Evolutionary conservation across 2,888 invertebrate genomes (phyloP).

Genomic region (Trichacis sp.): DNA sequence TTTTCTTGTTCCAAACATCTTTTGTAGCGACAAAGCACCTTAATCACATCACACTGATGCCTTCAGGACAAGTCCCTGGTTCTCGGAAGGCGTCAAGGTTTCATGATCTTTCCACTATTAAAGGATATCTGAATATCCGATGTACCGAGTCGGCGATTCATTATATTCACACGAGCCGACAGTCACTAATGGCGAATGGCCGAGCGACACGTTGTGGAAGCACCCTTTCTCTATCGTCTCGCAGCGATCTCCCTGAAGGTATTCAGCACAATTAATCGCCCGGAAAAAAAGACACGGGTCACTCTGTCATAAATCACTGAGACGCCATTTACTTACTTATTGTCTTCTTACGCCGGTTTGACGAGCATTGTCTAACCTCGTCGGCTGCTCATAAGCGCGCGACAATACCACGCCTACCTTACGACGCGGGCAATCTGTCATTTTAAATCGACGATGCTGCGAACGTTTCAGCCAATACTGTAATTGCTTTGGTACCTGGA

Average conservation of each 20-base stretch:
- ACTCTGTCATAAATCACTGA: slow-evolving; percentile 52
- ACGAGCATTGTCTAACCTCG: slow-evolving; percentile 51
- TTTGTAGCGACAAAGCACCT: too few relatives aligned
- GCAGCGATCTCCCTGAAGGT: slow-evolving; percentile 44
- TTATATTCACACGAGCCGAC: slow-evolving; percentile 38
- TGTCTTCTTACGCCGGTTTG: slow-evolving; percentile 47
- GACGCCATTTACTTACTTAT: slow-evolving; percentile 37
- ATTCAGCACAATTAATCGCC: slow-evolving; percentile 58
- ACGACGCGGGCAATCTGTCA: slow-evolving; percentile 15
- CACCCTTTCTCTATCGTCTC: slow-evolving; percentile 39
- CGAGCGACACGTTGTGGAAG: slow-evolving; percentile 33
- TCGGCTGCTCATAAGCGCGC: slow-evolving; percentile 26
- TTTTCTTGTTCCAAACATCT: too few relatives aligned
- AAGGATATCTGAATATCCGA: slow-evolving; percentile 29
- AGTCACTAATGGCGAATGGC: slow-evolving; percentile 46
- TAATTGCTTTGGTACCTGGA: slow-evolving; percentile 16
- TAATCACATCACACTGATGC: neutral
- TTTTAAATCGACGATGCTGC: slow-evolving; percentile 11
- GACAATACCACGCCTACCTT: slow-evolving; percentile 31
- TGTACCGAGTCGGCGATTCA: slow-evolving; percentile 20
- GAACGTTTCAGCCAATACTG: slow-evolving; percentile 11
- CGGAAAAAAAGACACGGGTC: slow-evolving; percentile 51
- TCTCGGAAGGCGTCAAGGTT: slow-evolving; percentile 5
- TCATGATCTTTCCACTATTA: slow-evolving; percentile 18
- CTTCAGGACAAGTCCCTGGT: neutral